Conservation (phyloP, 2,797 vertebrate species). For the Schizothorax lantsangensis region DNA sequence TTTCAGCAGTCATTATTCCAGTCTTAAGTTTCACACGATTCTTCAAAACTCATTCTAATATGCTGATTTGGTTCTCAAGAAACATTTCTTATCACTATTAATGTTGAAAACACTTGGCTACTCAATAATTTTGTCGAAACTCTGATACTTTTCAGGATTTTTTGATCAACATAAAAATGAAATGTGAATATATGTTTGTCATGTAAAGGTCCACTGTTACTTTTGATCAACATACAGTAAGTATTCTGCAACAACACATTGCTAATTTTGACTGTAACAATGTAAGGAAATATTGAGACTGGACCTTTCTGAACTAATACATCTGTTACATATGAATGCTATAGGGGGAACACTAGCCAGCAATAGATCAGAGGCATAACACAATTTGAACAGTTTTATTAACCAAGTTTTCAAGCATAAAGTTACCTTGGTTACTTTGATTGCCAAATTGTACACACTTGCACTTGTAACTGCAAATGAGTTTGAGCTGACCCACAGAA, state of each 20-base stretch:
- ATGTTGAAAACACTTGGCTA: neutral
- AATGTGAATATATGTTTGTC: too few relatives aligned
- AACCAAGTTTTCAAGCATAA: neutral
- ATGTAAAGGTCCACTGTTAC: too few relatives aligned
- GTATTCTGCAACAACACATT: neutral
- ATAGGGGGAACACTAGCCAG: neutral
- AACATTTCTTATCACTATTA: neutral
- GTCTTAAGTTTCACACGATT: neutral
- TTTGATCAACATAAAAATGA: neutral
- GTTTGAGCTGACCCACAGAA: neutral
- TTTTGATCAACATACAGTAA: neutral
- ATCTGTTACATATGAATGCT: neutral
- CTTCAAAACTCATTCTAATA: neutral
- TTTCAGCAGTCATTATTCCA: neutral
- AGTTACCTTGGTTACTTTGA: neutral
- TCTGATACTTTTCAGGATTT: neutral
- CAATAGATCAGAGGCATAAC: neutral
- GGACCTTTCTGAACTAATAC: neutral
- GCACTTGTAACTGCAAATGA: slow-evolving; percentile 16
- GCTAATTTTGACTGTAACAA: neutral
- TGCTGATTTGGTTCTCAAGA: neutral
- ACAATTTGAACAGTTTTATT: neutral
- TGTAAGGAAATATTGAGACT: neutral
- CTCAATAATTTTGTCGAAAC: neutral
- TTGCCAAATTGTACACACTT: neutral